Evolutionary conservation across 2,888 invertebrate species (phyloP), one percentile per base, ranked within the genome.

Genomic region (Andricus curvator): DNA sequence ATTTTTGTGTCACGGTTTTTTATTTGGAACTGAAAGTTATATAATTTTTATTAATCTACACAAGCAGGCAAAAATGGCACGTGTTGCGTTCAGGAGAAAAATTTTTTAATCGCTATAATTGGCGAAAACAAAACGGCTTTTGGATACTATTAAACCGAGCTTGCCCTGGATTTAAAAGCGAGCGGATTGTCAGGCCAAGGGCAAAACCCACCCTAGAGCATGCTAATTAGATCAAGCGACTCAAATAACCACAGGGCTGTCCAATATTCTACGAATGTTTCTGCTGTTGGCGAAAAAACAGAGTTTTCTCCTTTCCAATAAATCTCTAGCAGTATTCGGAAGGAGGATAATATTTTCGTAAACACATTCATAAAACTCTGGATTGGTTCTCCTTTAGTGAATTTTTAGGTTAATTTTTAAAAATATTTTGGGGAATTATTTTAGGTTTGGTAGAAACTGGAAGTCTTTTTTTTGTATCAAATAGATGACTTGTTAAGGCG

Each of bases 151-250:
- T 74, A 56, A 33, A 37, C 15, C n/a, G 22, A 79, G 84, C 82
- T 84, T 84, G 84, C 84, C 81, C 81, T 64, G 77, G 83, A 78
- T 83, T 77, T 41, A 84, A 84, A 84, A 85, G 83, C 70, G 81
- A 70, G 79, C 78, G 88, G 87, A 89, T 91, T 88, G 89, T 81
- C 86, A 85, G 84, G 81, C 86, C 86, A 90, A 90, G 89, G 90
- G 89, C 87, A 88, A 89, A 88, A 89, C 85, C 87, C 88, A 92
- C 91, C 92, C 92, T 87, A 89, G 87, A 88, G 87, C 80, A 84
- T 84, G 83, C 89, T 91, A 92, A 92, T 89, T 88, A 91, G 88
- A 92, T 92, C 89, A 92, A 86, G 89, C 88, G 90, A 88, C 83
- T 91, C 89, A 81, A 84, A 84, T 89, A 80, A 82, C 88, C 84